Percentiles rank a stretch among this genome's conserved stretches.
These are phyloP conservation scores for Sesamia inferens DNA, from an alignment of 2,888 invertebrate species.

Conservation along the genomic window DNA sequence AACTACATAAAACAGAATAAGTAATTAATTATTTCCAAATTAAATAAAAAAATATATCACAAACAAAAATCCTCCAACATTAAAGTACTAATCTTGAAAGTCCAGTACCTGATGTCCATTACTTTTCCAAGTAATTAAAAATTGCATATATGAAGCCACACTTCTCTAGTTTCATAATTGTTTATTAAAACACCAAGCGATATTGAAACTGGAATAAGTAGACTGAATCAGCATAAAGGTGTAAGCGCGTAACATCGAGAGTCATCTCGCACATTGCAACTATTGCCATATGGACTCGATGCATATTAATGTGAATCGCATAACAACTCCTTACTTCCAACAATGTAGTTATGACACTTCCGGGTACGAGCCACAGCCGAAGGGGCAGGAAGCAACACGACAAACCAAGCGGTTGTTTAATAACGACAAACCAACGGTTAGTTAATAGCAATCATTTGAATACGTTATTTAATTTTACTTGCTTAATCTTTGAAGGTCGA, in stretches of 20 bases:
- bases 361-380: constrained; percentile 70
- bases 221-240: constrained; percentile 66
- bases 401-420: too few species aligned
- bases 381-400: constrained; percentile 67
- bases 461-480: constrained; percentile 14
- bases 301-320: constrained; percentile 83
- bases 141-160: constrained; percentile 34
- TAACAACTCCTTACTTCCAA: constrained; percentile 77
- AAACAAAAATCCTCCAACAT: neutral
- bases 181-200: constrained; percentile 56
- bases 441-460: constrained; percentile 26
- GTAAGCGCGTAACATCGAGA: constrained; percentile 67
- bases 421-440: too few species aligned
- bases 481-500: constrained; percentile 1
- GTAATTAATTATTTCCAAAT: neutral
- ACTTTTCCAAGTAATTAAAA: constrained; percentile 39
- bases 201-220: constrained; percentile 67
- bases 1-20: neutral
- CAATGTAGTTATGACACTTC: constrained; percentile 83
- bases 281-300: constrained; percentile 75
- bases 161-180: constrained; percentile 60
- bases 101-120: constrained; percentile 11
- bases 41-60: neutral
- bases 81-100: neutral
- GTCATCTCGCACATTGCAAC: constrained; percentile 68